Evolutionary conservation across 2,888 invertebrate genomes (phyloP).

Genomic region (Trisateles emortualis): DNA sequence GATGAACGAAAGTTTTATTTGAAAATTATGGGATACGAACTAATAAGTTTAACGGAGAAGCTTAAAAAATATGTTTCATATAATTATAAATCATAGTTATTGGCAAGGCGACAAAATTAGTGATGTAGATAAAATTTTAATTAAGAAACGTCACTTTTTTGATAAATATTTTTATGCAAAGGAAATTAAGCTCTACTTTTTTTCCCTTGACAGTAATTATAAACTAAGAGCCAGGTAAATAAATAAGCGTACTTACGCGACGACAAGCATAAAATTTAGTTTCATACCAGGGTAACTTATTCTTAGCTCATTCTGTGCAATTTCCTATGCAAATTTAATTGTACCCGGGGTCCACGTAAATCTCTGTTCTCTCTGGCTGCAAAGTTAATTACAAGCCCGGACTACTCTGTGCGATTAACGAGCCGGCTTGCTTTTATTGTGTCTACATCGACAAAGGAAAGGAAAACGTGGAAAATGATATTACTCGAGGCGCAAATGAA

Average conservation of each 20-base stretch:
- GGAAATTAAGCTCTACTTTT: slow-evolving; percentile 1
- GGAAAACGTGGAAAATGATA: slow-evolving; percentile 68
- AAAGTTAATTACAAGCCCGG: slow-evolving; percentile 83
- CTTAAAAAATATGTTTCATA: slow-evolving; percentile 22
- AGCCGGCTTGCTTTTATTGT: slow-evolving; percentile 78
- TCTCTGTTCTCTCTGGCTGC: slow-evolving; percentile 78
- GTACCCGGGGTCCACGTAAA: slow-evolving; percentile 84
- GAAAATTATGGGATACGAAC: slow-evolving; percentile 19
- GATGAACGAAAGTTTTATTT: slow-evolving; percentile 13
- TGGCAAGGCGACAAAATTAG: neutral
- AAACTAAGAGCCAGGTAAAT: slow-evolving; percentile 45
- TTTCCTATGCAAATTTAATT: slow-evolving; percentile 87
- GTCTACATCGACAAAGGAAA: slow-evolving; percentile 77
- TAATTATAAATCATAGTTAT: slow-evolving; percentile 28
- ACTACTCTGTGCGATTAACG: slow-evolving; percentile 80
- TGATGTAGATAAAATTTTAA: neutral
- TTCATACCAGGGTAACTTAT: slow-evolving; percentile 75
- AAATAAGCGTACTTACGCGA: slow-evolving; percentile 47
- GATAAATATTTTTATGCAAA: neutral
- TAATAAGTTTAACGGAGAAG: slow-evolving; percentile 32
- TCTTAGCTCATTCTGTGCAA: slow-evolving; percentile 83
- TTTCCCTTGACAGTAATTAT: slow-evolving; percentile 26
- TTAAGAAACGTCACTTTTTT: neutral
- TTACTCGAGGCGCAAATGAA: slow-evolving; percentile 56
- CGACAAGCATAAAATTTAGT: slow-evolving; percentile 75